These are phyloP conservation scores for Chrysina gloriosa DNA, from an alignment of 2,888 invertebrate species.

Conservation along the genomic window DNA sequence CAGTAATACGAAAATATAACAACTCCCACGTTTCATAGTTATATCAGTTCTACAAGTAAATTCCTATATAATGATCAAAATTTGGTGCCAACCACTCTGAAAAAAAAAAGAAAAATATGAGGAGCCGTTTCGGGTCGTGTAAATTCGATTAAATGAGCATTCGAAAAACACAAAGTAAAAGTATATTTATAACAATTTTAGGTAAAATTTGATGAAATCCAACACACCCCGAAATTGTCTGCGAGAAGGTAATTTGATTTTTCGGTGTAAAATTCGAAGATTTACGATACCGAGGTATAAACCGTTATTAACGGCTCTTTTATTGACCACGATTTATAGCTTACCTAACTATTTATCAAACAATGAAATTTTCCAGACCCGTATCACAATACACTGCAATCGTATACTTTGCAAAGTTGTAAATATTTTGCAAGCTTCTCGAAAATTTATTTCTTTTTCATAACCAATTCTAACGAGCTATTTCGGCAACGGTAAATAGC, in stretches of 20 bases:
- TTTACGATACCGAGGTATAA: slow-evolving; percentile 24
- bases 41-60: too few species aligned
- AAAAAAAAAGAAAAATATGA: too few species aligned
- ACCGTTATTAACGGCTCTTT: slow-evolving; percentile 27
- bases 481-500: not conserved
- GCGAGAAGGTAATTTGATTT: slow-evolving; percentile 15
- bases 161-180: not conserved
- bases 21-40: too few species aligned
- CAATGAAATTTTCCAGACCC: slow-evolving; percentile 32
- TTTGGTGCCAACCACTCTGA: too few species aligned
- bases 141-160: too few species aligned
- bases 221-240: slow-evolving; percentile 7
- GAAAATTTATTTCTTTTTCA: not conserved
- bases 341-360: slow-evolving; percentile 30
- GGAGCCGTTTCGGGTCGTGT: too few species aligned
- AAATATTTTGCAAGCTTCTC: slow-evolving; percentile 18
- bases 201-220: slow-evolving; percentile 9
- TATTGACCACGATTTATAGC: slow-evolving; percentile 24
- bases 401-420: not conserved
- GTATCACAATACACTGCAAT: not conserved
- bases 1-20: too few species aligned
- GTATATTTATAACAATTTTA: slow-evolving; percentile 10
- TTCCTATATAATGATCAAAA: too few species aligned
- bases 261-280: slow-evolving; percentile 25
- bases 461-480: not conserved